These are phyloP conservation scores for Pituophis catenifer DNA, from an alignment of 2,113 vertebrate species.

Conservation along the genomic window DNA sequence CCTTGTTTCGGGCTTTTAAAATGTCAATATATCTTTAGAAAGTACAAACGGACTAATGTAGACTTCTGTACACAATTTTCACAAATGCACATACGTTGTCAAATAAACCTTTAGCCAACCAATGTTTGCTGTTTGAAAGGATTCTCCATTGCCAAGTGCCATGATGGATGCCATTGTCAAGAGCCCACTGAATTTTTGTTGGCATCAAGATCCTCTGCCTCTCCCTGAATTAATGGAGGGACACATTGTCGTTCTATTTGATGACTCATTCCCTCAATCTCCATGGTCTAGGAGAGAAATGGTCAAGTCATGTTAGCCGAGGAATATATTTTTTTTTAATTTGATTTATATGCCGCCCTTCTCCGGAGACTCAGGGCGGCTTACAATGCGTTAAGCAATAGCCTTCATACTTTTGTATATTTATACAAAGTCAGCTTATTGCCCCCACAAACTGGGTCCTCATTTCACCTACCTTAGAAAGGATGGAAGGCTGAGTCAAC, in stretches of 20 bases:
- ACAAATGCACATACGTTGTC: not conserved
- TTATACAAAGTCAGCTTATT: no score
- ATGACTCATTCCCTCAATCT: not conserved
- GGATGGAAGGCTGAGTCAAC: no score
- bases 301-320: not conserved
- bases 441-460: no score
- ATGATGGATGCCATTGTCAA: not conserved
- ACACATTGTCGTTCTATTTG: not conserved
- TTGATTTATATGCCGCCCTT: no score
- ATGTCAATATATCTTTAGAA: not conserved
- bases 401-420: no score
- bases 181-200: not conserved
- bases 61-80: not conserved
- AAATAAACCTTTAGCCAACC: not conserved
- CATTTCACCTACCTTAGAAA: no score
- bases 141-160: not conserved
- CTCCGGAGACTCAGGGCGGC: no score
- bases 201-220: not conserved
- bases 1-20: not conserved
- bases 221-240: not conserved
- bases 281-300: not conserved
- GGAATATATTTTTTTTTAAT: no score
- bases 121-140: not conserved
- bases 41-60: not conserved
- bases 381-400: no score